Base-by-base conservation (phyloP, 2,888 invertebrate genomes). In the Oxytorus armatus region DNA sequence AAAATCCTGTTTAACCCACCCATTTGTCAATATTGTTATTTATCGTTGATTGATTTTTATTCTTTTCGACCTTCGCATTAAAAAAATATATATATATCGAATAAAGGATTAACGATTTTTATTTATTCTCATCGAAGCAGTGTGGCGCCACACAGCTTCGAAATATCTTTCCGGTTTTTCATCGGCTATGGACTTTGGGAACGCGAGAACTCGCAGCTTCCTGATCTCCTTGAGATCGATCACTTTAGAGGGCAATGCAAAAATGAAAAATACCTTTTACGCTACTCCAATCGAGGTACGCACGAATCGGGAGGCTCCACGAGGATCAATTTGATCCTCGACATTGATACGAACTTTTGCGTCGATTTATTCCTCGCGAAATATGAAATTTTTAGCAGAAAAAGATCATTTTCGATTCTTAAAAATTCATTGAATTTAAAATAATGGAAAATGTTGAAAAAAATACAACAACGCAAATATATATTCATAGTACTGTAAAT, bases 171-270 rank as follows among this genome's bases (percentile, higher is more conserved):
- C 73, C 73, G 68, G 68, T 78, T 78, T n/a, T 78, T 69, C 78
- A 69, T 66, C 77, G 65, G 72, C 72, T 66, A 72, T 51, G 77
- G 77, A 72, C 65, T 78, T 73, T 65, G 33, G 55, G 33, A n/a
- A n/a, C n/a, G 65, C 59, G 42, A 21, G 55, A 61, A 25, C 53
- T 36, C 44, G 68, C 51, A 57, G 79, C 85, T 88, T 88, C 87
- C 88, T 81, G 89, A 78, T 89, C 84, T 85, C 89, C 89, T 89
- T 89, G 88, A 88, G 81, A 42, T 65, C 83, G 63, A 78, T 70
- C 74, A 76, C 81, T 84, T 79, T 82, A 79, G 82, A 80, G 69
- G 72, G 73, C 77, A 66, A 29, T 81, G 65, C 69, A 81, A 49
- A 53, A 79, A 79, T 79, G 61, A 79, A 81, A 79, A 78, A 80